Evolutionary conservation across 2,113 vertebrate genomes (phyloP).

Genomic region (Anoplopoma fimbria): DNA sequence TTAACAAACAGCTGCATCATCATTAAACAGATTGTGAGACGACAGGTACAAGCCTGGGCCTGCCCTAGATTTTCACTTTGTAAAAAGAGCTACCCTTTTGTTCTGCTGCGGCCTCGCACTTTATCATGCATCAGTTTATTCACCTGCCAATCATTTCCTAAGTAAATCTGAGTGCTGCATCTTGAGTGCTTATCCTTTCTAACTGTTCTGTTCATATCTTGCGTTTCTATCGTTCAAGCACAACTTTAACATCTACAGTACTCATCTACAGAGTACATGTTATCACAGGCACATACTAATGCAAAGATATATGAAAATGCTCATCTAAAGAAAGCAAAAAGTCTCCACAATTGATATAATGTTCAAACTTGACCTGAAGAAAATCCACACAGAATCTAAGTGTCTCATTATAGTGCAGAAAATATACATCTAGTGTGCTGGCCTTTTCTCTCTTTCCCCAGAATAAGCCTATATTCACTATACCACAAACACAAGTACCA

Average conservation of each 20-base stretch:
- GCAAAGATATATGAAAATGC: neutral
- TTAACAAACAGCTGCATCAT: conserved; percentile 44
- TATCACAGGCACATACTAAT: neutral
- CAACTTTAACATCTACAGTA: neutral
- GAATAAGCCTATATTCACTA: conserved; percentile 6
- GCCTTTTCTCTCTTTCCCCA: neutral
- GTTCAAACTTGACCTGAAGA: conserved; percentile 2
- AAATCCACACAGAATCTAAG: conserved; percentile 1
- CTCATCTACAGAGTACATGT: neutral
- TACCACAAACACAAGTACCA: conserved; percentile 9
- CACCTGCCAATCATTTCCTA: conserved; percentile 46
- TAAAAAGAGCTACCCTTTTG: conserved; percentile 71
- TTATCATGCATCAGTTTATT: conserved; percentile 14
- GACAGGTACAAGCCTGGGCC: conserved; percentile 72
- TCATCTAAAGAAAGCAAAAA: neutral
- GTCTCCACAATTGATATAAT: neutral
- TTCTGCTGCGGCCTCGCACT: conserved; percentile 33
- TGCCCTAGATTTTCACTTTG: conserved; percentile 62
- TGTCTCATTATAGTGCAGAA: neutral
- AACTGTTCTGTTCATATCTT: neutral
- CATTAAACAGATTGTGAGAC: conserved; percentile 50
- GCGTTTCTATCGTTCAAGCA: neutral
- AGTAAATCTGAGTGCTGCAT: conserved; percentile 8
- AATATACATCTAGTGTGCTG: neutral
- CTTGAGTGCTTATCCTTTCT: neutral